Evolutionary conservation across 1,140 invertebrate species (phyloP).

Genomic region (Diuraphis noxia): DNA sequence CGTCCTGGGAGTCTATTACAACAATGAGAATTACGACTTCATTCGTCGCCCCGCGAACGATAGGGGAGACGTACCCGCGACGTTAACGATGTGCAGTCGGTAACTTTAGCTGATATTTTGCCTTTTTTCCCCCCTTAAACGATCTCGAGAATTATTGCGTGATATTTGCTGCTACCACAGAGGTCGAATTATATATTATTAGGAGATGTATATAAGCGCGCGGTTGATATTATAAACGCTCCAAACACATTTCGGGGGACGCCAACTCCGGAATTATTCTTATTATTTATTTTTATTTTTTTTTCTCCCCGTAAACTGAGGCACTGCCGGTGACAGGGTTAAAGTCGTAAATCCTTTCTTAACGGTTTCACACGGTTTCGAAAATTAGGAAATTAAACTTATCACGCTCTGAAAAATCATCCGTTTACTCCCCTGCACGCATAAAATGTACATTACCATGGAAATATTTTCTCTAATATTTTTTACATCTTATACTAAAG

Average conservation of each 20-base stretch:
- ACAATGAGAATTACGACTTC: slow-evolving; percentile 31
- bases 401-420: slow-evolving; percentile 1
- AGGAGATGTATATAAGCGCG: not conserved
- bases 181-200: slow-evolving; percentile 9
- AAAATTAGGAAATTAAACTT: slow-evolving; percentile 44
- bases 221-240: not conserved
- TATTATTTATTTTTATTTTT: slow-evolving; percentile 7
- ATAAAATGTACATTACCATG: not conserved
- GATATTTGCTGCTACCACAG: not conserved
- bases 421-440: not conserved
- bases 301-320: not conserved
- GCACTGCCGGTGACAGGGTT: slow-evolving; percentile 34
- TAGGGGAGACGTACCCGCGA: not conserved
- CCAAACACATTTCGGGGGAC: slow-evolving; percentile 11
- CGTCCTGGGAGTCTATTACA: slow-evolving; percentile 33
- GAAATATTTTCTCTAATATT: not conserved
- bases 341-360: slow-evolving; percentile 51
- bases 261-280: slow-evolving; percentile 13
- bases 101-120: slow-evolving; percentile 18
- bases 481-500: not conserved
- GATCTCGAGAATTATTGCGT: not conserved
- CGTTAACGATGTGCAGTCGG: not conserved
- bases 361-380: slow-evolving; percentile 39
- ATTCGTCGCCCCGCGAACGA: not conserved
- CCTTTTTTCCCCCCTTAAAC: not conserved